phyloP scores from a whole-genome alignment of 2,797 vertebrate species.

The Lacerta viridis region DNA sequence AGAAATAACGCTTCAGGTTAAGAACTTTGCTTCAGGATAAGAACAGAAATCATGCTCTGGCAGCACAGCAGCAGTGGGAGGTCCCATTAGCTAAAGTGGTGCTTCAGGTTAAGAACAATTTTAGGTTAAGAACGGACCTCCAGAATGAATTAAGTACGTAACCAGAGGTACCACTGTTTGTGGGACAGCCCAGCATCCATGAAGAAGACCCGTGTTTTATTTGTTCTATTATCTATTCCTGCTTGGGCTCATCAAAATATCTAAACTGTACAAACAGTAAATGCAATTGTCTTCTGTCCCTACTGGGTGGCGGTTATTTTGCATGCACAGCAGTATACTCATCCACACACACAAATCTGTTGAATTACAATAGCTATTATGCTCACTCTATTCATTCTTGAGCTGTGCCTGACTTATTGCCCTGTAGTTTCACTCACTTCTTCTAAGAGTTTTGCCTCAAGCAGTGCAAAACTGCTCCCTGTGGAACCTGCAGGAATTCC shows the following conservation, averaged over 20 bases:
- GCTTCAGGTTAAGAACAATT: too few relatives aligned
- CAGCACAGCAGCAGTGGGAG: too few relatives aligned
- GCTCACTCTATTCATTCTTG: not conserved
- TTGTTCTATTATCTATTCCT: not conserved
- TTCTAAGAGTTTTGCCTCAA: constrained; percentile 36
- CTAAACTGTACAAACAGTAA: not conserved
- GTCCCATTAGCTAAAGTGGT: too few relatives aligned
- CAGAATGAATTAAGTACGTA: too few relatives aligned
- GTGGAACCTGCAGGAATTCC: constrained; percentile 34
- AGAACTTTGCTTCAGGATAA: too few relatives aligned
- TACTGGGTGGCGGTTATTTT: too few relatives aligned
- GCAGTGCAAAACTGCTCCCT: constrained; percentile 28
- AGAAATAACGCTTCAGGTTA: too few relatives aligned
- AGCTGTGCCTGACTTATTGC: not conserved
- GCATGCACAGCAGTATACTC: not conserved
- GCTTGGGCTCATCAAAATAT: not conserved
- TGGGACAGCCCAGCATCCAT: not conserved
- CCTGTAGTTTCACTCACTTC: constrained; percentile 9
- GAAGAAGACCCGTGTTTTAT: not conserved
- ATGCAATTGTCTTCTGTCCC: not conserved
- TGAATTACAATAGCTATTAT: not conserved
- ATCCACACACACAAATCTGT: not conserved
- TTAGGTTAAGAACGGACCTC: too few relatives aligned
- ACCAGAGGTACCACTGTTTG: not conserved
- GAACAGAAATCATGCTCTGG: too few relatives aligned